Evolutionary conservation across 2,113 vertebrate genomes (phyloP).

Genomic region (Nicator chloris): DNA sequence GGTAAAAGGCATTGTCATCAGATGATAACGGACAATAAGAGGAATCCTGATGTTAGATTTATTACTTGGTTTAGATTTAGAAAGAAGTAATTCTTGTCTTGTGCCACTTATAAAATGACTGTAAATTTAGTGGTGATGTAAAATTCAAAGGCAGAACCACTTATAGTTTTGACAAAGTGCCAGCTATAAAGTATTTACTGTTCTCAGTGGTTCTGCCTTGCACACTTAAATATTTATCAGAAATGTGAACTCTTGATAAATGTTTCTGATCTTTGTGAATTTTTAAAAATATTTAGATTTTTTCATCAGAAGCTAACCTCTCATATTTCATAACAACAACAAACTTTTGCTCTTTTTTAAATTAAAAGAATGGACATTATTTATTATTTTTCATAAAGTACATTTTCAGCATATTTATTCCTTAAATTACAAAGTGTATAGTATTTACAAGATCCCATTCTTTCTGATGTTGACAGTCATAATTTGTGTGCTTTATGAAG

Average conservation of each 20-base stretch:
- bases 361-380: not conserved
- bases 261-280: conserved; percentile 70
- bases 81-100: conserved; percentile 91
- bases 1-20: conserved; percentile 91
- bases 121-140: conserved; percentile 89
- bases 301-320: conserved; percentile 37
- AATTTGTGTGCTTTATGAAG: not conserved
- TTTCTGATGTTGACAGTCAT: not conserved
- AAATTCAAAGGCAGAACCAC: conserved; percentile 87
- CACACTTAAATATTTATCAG: conserved; percentile 84
- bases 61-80: conserved; percentile 90
- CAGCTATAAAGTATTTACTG: conserved; percentile 91
- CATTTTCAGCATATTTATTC: not conserved
- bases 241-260: conserved; percentile 81
- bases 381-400: not conserved
- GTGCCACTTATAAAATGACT: conserved; percentile 91
- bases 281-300: conserved; percentile 64
- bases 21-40: conserved; percentile 91
- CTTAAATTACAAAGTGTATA: not conserved
- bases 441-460: not conserved
- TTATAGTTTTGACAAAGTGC: conserved; percentile 92
- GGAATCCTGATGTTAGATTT: conserved; percentile 89
- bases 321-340: conserved; percentile 43
- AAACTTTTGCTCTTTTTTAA: not conserved
- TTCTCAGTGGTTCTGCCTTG: conserved; percentile 78